These are phyloP conservation scores for Ciconia maguari DNA, from an alignment of 2,113 vertebrate species.

Conservation along the genomic window DNA sequence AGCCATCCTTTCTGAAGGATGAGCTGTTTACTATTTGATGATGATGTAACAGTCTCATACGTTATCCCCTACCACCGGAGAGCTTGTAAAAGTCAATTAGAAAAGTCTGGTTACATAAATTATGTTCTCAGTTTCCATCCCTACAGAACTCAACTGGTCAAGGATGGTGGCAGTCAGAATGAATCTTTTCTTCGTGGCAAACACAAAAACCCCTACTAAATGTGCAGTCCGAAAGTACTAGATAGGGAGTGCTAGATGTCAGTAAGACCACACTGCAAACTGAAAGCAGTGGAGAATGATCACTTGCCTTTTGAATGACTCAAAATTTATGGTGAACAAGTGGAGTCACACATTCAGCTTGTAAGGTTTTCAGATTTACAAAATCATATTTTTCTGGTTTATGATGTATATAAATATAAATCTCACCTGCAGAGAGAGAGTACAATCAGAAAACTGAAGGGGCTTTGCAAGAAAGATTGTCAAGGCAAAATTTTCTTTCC, in stretches of 20 bases:
- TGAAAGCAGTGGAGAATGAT: neutral
- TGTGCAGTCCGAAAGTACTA: no score
- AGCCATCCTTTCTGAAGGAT: neutral
- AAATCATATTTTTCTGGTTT: neutral
- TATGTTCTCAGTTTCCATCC: neutral
- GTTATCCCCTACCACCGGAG: accelerated
- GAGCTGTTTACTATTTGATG: neutral
- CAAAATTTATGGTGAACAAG: neutral
- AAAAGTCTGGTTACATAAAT: neutral
- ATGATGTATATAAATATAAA: neutral
- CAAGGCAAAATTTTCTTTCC: neutral
- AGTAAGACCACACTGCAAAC: neutral
- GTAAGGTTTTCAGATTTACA: neutral
- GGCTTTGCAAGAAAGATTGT: neutral
- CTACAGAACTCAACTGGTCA: neutral
- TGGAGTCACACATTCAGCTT: neutral
- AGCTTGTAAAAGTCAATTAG: neutral
- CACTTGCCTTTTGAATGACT: neutral
- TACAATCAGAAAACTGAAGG: neutral
- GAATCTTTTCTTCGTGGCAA: neutral
- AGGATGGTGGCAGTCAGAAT: neutral
- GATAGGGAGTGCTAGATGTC: neutral
- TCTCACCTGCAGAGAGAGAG: neutral
- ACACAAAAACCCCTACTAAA: neutral
- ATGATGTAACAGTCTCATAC: neutral